Percentiles rank a stretch among this genome's conserved stretches.
These are phyloP conservation scores for Pedionomus torquatus DNA, from an alignment of 2,113 vertebrate genomes.

Conservation along the genomic window DNA sequence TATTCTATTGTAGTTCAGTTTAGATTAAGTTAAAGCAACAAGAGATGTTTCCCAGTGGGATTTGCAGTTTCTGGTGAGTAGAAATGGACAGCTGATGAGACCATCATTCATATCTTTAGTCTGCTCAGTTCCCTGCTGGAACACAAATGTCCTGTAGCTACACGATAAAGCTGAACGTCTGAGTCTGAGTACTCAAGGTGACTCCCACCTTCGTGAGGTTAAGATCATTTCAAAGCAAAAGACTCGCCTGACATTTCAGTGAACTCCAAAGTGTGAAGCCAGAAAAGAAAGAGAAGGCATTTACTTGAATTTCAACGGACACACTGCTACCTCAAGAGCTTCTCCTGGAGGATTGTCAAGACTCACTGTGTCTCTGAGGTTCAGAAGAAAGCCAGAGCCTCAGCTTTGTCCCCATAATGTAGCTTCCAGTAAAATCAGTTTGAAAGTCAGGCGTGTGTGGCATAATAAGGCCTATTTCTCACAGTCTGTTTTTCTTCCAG, in stretches of 20 bases:
- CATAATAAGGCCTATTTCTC: slow-evolving; percentile 10
- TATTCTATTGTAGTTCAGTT: background rate
- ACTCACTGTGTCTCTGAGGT: background rate
- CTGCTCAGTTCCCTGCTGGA: background rate
- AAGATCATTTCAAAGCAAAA: slow-evolving; percentile 4
- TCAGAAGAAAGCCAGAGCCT: background rate
- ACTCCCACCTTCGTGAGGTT: background rate
- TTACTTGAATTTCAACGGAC: slow-evolving; percentile 31
- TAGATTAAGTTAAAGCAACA: background rate
- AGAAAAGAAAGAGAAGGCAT: background rate
- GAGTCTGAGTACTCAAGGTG: background rate
- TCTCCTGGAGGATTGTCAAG: slow-evolving; percentile 36
- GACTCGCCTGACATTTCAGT: background rate
- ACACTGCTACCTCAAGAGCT: background rate
- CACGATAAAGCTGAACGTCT: background rate
- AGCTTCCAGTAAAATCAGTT: slow-evolving; percentile 43
- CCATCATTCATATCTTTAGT: background rate
- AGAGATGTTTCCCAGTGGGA: background rate
- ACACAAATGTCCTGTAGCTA: background rate
- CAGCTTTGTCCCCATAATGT: slow-evolving; percentile 6
- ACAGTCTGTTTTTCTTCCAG: slow-evolving; percentile 4
- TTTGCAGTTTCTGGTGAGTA: background rate
- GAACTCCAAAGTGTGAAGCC: background rate
- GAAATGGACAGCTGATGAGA: background rate
- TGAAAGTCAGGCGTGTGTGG: background rate